phyloP scores from a whole-genome alignment of 2,113 vertebrate species.

The human region GRCh38 chr11:77403001-77403500 shows the following conservation, averaged over 20 bases:
- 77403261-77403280: not conserved
- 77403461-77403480: not conserved
- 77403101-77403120: not conserved
- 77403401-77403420: not conserved
- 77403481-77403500: conserved; percentile 38
- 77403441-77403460: not conserved
- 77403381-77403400: not conserved
- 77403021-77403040: not conserved
- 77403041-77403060: not conserved
- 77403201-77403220: not conserved
- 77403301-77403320: not conserved
- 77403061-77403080: not conserved
- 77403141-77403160: not conserved
- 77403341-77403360: not conserved
- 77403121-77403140: not conserved
- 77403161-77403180: conserved; percentile 21
- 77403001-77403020: not conserved
- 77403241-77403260: not conserved
- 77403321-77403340: not conserved
- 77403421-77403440: not conserved
- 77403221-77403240: not conserved
- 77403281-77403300: not conserved
- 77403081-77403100: not conserved
- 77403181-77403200: not conserved
- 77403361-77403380: not conserved